Conservation (phyloP, 2,888 invertebrate species). For the Amblyjoppa fuscipennis region DNA sequence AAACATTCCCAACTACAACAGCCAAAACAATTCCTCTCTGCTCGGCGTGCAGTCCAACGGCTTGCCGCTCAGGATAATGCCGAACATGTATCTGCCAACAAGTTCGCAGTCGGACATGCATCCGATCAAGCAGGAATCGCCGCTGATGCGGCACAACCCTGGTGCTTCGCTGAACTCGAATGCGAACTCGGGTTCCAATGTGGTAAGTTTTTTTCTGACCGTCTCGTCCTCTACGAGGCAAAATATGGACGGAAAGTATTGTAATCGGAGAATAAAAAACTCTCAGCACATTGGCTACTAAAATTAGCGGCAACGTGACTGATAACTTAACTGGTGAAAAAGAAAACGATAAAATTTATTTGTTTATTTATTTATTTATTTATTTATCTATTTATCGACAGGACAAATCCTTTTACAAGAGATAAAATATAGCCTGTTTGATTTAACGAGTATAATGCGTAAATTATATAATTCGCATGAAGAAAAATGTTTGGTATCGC, state of each 20-base stretch:
- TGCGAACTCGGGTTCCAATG: constrained; percentile 47
- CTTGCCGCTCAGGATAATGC: constrained; percentile 80
- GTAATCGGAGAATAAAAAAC: background rate
- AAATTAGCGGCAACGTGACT: background rate
- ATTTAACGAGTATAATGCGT: no score
- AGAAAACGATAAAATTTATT: no score
- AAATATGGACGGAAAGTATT: background rate
- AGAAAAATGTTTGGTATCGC: no score
- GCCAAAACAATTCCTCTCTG: constrained; percentile 80
- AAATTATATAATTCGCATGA: no score
- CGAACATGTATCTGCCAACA: constrained; percentile 79
- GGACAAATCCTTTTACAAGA: no score
- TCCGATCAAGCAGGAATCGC: constrained; percentile 68
- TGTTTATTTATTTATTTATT: no score
- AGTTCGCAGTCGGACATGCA: constrained; percentile 75
- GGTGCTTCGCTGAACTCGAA: constrained; percentile 55
- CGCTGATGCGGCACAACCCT: constrained; percentile 71
- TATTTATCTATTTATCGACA: no score
- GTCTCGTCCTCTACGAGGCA: background rate
- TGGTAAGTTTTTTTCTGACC: constrained; percentile 40
- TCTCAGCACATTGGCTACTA: background rate
- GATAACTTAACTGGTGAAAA: background rate
- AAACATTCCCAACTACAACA: constrained; percentile 82
- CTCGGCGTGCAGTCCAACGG: constrained; percentile 79
- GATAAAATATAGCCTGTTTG: no score